Conservation (phyloP, 2,888 invertebrate species). For the Himalopsyche japonica region DNA sequence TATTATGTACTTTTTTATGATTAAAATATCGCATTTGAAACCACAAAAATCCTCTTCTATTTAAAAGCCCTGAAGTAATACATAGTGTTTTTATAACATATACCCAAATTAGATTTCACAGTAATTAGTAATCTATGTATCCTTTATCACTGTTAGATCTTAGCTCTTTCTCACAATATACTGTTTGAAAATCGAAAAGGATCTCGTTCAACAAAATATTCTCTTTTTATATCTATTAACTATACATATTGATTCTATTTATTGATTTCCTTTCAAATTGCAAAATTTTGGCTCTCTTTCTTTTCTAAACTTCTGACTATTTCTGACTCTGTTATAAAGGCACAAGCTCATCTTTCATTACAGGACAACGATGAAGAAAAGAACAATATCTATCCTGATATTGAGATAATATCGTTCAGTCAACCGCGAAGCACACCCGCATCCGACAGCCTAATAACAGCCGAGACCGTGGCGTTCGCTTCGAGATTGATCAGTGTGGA, state of each 20-base stretch:
- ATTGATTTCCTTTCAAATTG: too few relatives aligned
- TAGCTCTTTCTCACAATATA: not conserved
- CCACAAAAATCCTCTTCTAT: not conserved
- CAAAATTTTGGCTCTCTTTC: conserved; percentile 13
- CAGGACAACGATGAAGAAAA: conserved; percentile 60
- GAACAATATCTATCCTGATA: conserved; percentile 58
- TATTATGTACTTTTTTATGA: not conserved
- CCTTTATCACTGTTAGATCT: not conserved
- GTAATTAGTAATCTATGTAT: not conserved
- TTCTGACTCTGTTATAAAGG: conserved; percentile 49
- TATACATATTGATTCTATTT: too few relatives aligned
- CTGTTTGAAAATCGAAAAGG: not conserved
- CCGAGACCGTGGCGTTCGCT: conserved; percentile 56
- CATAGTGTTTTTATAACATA: not conserved
- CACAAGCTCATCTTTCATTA: conserved; percentile 62
- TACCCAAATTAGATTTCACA: not conserved
- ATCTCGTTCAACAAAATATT: not conserved
- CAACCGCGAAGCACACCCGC: conserved; percentile 56
- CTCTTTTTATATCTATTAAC: not conserved
- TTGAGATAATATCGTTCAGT: conserved; percentile 58
- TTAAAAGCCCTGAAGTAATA: not conserved
- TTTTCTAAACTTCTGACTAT: conserved; percentile 30
- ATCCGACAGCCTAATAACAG: conserved; percentile 57
- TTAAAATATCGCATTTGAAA: not conserved
- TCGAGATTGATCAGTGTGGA: conserved; percentile 60